These are phyloP conservation scores for Iguana delicatissima DNA, from an alignment of 2,797 vertebrate genomes.

Conservation along the genomic window DNA sequence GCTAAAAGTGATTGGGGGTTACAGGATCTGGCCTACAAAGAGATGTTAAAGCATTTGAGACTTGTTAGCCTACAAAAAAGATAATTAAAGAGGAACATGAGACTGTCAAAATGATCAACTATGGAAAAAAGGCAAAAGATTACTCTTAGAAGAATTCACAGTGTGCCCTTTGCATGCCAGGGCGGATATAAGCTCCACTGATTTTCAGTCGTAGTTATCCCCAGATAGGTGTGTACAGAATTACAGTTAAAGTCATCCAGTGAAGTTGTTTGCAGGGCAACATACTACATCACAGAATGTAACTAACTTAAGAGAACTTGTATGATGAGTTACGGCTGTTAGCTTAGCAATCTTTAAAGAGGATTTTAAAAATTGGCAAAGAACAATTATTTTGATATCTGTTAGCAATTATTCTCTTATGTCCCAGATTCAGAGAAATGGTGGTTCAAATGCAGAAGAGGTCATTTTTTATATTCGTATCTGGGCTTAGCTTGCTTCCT, in stretches of 20 bases:
- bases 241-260: too few relatives aligned
- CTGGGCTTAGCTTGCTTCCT: background rate
- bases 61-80: background rate
- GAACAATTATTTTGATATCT: background rate
- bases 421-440: background rate
- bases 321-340: background rate
- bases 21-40: background rate
- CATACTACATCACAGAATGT: background rate
- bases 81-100: background rate
- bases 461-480: background rate
- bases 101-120: background rate
- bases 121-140: background rate
- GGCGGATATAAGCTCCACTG: too few relatives aligned
- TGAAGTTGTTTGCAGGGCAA: background rate
- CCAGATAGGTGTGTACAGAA: too few relatives aligned
- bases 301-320: background rate
- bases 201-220: too few relatives aligned
- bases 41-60: background rate
- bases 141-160: background rate
- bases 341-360: background rate
- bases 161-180: too few relatives aligned
- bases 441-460: background rate
- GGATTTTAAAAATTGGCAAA: background rate
- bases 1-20: background rate
- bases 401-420: background rate